Conservation (phyloP, 2,888 invertebrate species). For the Dexiosoma caninum region DNA sequence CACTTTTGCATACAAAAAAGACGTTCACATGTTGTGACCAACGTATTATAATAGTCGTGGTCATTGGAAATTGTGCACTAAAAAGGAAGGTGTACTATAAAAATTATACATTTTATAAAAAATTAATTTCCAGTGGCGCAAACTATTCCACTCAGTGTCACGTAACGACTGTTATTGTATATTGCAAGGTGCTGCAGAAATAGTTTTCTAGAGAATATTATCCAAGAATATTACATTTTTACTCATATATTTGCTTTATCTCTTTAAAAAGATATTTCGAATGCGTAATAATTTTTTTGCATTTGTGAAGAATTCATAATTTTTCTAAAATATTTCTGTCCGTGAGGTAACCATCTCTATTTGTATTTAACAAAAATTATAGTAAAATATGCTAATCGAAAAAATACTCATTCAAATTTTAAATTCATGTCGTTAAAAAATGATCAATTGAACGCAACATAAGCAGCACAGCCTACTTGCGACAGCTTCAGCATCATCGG, state of each 20-base stretch:
- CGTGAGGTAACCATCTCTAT: conserved; percentile 46
- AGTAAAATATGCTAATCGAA: conserved; percentile 47
- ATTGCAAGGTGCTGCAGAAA: no score
- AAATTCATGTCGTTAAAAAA: conserved; percentile 60
- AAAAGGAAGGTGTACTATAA: conserved; percentile 20
- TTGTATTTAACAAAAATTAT: conserved; percentile 2
- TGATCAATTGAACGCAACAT: conserved; percentile 58
- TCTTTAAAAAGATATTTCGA: no score
- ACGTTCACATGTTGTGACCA: conserved; percentile 13
- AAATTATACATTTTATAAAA: no score
- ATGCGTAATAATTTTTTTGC: background rate
- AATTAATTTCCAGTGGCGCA: no score
- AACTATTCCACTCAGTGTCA: no score
- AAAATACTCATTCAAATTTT: conserved; percentile 58
- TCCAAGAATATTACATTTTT: no score
- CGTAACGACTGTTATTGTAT: no score
- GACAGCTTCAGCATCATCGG: conserved; percentile 8
- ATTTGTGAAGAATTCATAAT: conserved; percentile 11
- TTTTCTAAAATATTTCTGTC: background rate
- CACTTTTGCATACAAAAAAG: background rate
- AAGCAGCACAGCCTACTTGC: background rate
- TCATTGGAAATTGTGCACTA: conserved; percentile 19
- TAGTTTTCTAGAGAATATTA: no score
- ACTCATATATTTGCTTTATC: no score
- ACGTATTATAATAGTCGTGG: conserved; percentile 41